phyloP scores from a whole-genome alignment of 2,113 vertebrate genomes.

The Chionis minor region DNA sequence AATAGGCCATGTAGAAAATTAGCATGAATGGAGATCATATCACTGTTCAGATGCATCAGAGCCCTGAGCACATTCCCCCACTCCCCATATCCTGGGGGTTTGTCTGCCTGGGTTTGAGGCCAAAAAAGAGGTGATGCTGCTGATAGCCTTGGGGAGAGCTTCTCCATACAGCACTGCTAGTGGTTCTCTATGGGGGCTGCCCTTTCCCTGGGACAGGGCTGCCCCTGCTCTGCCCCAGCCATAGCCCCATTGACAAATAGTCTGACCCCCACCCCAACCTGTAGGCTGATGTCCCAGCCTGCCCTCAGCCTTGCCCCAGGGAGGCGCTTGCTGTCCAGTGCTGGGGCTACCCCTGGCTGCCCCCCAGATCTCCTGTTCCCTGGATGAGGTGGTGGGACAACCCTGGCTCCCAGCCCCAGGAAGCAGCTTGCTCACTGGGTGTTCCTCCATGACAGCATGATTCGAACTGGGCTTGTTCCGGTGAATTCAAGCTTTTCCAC shows the following conservation, averaged over 20 bases:
- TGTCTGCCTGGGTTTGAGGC: background rate
- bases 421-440: background rate
- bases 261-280: background rate
- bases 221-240: background rate
- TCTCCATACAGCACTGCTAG: background rate
- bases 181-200: background rate
- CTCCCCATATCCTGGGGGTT: background rate
- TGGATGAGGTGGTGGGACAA: background rate
- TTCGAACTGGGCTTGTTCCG: background rate
- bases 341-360: background rate
- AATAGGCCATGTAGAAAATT: background rate
- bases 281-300: background rate
- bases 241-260: background rate
- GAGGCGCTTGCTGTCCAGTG: rapidly evolving
- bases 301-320: background rate
- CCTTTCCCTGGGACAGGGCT: background rate
- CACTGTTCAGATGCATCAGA: background rate
- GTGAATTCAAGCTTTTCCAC: background rate
- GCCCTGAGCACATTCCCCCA: background rate
- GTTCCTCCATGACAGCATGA: background rate
- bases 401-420: background rate
- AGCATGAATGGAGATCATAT: background rate
- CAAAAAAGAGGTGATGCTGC: background rate
- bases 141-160: background rate
- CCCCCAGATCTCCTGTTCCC: background rate